A percentile compares a stretch with the other conserved stretches of the same genome.
These are phyloP conservation scores for Anoplophora glabripennis DNA, from an alignment of 1,140 invertebrate genomes.

Conservation along the genomic window DNA sequence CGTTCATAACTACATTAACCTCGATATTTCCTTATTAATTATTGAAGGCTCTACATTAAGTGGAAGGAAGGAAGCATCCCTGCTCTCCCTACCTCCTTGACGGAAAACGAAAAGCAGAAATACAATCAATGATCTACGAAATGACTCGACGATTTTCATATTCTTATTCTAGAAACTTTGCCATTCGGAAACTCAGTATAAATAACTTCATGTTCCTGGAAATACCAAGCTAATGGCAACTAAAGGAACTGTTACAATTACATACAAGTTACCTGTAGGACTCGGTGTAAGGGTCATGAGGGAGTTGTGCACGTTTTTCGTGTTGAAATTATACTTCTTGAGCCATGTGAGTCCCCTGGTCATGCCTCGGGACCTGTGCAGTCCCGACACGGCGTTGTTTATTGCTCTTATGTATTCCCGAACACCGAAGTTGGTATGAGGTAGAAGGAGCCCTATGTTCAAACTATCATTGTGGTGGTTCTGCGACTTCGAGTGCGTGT, in stretches of 20 bases:
- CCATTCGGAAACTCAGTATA: not conserved
- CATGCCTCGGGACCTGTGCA: conserved; percentile 57
- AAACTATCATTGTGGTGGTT: conserved; percentile 30
- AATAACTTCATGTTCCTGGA: too few relatives aligned
- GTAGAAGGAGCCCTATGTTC: conserved; percentile 62
- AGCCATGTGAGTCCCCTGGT: conserved; percentile 59
- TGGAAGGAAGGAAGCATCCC: too few relatives aligned
- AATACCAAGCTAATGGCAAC: too few relatives aligned
- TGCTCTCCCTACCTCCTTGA: too few relatives aligned
- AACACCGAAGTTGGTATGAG: conserved; percentile 62
- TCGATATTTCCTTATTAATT: too few relatives aligned
- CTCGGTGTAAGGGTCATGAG: conserved; percentile 72
- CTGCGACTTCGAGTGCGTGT: conserved; percentile 15
- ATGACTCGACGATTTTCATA: too few relatives aligned
- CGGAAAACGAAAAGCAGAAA: too few relatives aligned
- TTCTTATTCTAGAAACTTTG: too few relatives aligned
- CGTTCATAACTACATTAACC: too few relatives aligned
- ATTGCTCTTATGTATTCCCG: conserved; percentile 69
- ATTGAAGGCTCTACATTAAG: too few relatives aligned
- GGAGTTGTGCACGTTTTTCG: conserved; percentile 59
- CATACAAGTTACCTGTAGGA: conserved; percentile 63
- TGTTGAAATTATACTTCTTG: conserved; percentile 61
- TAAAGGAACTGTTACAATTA: too few relatives aligned
- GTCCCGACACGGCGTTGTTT: conserved; percentile 58
- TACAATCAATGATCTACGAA: too few relatives aligned